A percentile compares a stretch with the other conserved stretches of the same genome.
phyloP scores from a whole-genome alignment of 2,888 invertebrate species.

The Acronicta alni region DNA sequence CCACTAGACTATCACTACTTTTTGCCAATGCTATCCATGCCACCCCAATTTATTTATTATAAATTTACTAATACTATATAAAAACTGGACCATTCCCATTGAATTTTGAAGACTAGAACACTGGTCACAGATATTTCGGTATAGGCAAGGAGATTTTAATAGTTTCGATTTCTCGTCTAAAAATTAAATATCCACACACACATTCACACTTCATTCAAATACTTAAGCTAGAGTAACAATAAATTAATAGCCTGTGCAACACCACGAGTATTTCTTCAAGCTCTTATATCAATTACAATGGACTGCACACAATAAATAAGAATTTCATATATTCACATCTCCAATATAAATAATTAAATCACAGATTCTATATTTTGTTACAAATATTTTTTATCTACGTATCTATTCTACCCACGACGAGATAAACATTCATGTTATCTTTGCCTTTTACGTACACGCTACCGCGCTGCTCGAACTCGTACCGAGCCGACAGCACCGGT shows the following conservation, averaged over 20 bases:
- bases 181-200: slow-evolving; percentile 59
- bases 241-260: slow-evolving; percentile 75
- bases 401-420: slow-evolving; percentile 90
- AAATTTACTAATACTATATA: slow-evolving; percentile 54
- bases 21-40: no score
- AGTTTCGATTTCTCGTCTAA: slow-evolving; percentile 60
- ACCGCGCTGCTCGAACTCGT: slow-evolving; percentile 97
- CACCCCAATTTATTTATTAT: slow-evolving; percentile 43
- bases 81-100: slow-evolving; percentile 69
- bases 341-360: slow-evolving; percentile 81
- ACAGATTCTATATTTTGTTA: slow-evolving; percentile 84
- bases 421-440: slow-evolving; percentile 97
- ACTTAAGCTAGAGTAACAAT: slow-evolving; percentile 71
- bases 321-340: slow-evolving; percentile 64
- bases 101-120: slow-evolving; percentile 83
- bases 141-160: slow-evolving; percentile 81
- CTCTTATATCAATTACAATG: slow-evolving; percentile 64
- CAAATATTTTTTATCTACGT: slow-evolving; percentile 67
- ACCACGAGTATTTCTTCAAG: slow-evolving; percentile 80
- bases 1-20: no score
- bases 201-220: slow-evolving; percentile 61
- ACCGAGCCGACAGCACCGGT: slow-evolving; percentile 91
- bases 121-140: slow-evolving; percentile 81
- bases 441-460: slow-evolving; percentile 99
- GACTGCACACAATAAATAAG: slow-evolving; percentile 72